These are phyloP conservation scores for Saimiri boliviensis DNA, from an alignment of 2,113 vertebrate genomes.

Conservation along the genomic window DNA sequence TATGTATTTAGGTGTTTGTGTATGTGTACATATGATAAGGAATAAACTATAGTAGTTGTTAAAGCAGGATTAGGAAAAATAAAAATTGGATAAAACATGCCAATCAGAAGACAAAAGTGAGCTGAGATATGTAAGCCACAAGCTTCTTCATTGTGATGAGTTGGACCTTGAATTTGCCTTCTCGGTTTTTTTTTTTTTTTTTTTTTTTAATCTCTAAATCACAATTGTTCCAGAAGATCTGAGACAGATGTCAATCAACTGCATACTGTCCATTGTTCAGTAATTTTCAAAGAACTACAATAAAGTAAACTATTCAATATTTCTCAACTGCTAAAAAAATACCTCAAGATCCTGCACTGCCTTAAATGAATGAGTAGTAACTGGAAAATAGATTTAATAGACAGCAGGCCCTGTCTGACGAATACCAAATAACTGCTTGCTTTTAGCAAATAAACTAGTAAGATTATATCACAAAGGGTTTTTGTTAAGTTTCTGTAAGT, in stretches of 20 bases:
- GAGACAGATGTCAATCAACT: background rate
- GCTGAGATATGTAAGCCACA: background rate
- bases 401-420: background rate
- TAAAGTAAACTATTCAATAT: background rate
- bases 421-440: background rate
- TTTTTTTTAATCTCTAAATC: background rate
- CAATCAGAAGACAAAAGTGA: background rate
- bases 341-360: background rate
- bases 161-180: background rate
- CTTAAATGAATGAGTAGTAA: background rate
- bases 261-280: background rate
- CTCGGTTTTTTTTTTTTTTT: background rate
- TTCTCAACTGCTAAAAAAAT: background rate
- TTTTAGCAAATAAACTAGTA: background rate
- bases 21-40: background rate
- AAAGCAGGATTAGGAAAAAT: background rate
- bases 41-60: background rate
- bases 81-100: background rate
- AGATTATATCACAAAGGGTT: background rate
- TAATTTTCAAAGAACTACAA: conserved; percentile 40
- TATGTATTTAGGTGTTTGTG: background rate
- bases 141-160: background rate
- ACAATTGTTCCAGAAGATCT: background rate
- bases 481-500: background rate
- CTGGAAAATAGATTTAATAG: background rate